Percentiles rank a stretch among this genome's conserved stretches.
phyloP scores from a whole-genome alignment of 2,888 invertebrate genomes.

The Antitype chi region DNA sequence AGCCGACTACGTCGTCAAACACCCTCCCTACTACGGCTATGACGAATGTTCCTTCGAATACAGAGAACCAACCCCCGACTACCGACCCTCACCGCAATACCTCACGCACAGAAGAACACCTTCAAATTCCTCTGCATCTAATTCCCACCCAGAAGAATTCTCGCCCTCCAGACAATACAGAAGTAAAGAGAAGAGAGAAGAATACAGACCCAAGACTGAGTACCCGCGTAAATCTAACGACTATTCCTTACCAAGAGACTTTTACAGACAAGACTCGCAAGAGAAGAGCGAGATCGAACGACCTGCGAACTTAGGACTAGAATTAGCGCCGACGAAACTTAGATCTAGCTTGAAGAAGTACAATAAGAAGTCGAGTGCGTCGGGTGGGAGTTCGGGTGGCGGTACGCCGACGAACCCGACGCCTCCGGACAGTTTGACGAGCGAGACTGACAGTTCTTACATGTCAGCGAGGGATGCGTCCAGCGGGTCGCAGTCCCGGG shows the following conservation, averaged over 20 bases:
- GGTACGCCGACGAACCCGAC: slow-evolving; percentile 96
- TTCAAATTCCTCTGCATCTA: slow-evolving; percentile 93
- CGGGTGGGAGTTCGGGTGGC: slow-evolving; percentile 91
- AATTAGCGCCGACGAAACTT: slow-evolving; percentile 92
- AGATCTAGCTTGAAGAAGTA: slow-evolving; percentile 95
- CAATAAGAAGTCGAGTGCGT: slow-evolving; percentile 88
- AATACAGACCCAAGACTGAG: slow-evolving; percentile 82
- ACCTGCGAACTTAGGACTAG: slow-evolving; percentile 90
- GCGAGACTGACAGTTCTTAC: slow-evolving; percentile 96
- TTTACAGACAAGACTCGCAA: slow-evolving; percentile 82
- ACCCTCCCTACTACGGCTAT: slow-evolving; percentile 84
- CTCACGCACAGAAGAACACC: slow-evolving; percentile 94
- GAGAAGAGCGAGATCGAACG: slow-evolving; percentile 83
- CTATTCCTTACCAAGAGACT: slow-evolving; percentile 84
- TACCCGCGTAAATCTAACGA: slow-evolving; percentile 83
- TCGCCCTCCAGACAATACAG: slow-evolving; percentile 83
- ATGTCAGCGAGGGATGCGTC: slow-evolving; percentile 95
- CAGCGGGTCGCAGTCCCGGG: slow-evolving; percentile 93
- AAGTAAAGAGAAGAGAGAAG: slow-evolving; percentile 75
- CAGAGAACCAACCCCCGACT: slow-evolving; percentile 83
- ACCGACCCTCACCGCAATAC: slow-evolving; percentile 80
- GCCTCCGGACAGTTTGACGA: slow-evolving; percentile 95
- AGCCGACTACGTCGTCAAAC: slow-evolving; percentile 85
- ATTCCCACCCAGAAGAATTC: slow-evolving; percentile 89
- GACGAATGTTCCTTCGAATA: slow-evolving; percentile 85